Evolutionary conservation across 2,888 invertebrate genomes (phyloP).

Genomic region (Elysia crispata): DNA sequence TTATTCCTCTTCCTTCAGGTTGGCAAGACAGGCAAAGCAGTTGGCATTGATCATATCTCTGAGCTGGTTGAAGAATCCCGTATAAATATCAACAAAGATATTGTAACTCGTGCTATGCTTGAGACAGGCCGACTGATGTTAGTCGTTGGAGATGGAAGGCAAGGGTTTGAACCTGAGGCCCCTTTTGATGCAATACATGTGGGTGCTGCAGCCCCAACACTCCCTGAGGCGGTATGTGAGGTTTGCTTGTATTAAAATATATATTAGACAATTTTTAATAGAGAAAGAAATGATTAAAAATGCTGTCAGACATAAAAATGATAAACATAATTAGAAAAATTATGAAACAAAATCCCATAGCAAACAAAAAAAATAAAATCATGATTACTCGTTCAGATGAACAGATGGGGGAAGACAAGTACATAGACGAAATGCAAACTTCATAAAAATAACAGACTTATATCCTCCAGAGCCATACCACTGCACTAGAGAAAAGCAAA

Average conservation of each 20-base stretch:
- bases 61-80: conserved; percentile 81
- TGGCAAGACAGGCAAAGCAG: conserved; percentile 73
- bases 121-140: conserved; percentile 71
- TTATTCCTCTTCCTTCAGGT: conserved; percentile 66
- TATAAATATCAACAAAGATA: conserved; percentile 83
- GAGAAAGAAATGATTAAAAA: neutral
- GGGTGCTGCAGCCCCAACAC: conserved; percentile 77
- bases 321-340: too few relatives aligned
- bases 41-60: conserved; percentile 78
- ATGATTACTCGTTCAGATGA: too few relatives aligned
- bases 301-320: too few relatives aligned
- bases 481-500: too few relatives aligned
- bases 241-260: neutral
- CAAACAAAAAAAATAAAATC: too few relatives aligned
- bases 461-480: too few relatives aligned
- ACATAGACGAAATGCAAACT: too few relatives aligned
- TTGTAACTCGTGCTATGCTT: conserved; percentile 58
- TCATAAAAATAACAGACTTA: too few relatives aligned
- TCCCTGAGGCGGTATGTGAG: conserved; percentile 76
- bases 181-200: conserved; percentile 79
- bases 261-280: too few relatives aligned
- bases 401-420: too few relatives aligned
- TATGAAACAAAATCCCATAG: too few relatives aligned
- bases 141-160: conserved; percentile 76
- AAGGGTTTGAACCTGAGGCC: conserved; percentile 71